A percentile compares a stretch with the other conserved stretches of the same genome.
Evolutionary conservation across 2,888 invertebrate genomes (phyloP).

Genomic region (Pantelozetes paolii): DNA sequence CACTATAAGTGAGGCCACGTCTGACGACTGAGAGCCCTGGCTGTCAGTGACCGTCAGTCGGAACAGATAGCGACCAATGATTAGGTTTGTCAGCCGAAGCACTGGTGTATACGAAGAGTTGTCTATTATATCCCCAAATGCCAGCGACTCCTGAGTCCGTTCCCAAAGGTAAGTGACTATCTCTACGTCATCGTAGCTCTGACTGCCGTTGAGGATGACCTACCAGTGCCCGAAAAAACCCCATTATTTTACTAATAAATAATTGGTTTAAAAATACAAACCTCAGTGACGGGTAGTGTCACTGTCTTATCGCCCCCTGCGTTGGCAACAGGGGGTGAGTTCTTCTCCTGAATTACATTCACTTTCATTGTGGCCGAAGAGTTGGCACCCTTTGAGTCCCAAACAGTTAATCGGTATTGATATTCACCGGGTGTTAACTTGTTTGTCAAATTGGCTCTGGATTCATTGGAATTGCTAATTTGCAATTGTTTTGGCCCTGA

Average conservation of each 20-base stretch:
- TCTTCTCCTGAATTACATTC: slow-evolving; percentile 80
- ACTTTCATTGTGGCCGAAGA: slow-evolving; percentile 68
- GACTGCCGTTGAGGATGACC: slow-evolving; percentile 74
- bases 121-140: slow-evolving; percentile 75
- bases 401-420: slow-evolving; percentile 70
- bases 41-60: slow-evolving; percentile 83
- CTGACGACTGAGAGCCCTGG: slow-evolving; percentile 75
- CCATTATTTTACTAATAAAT: too few species aligned
- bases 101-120: slow-evolving; percentile 71
- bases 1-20: slow-evolving; percentile 77
- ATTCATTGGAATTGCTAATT: slow-evolving; percentile 41
- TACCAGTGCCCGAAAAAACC: neutral
- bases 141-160: slow-evolving; percentile 66
- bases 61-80: slow-evolving; percentile 81
- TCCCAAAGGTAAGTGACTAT: slow-evolving; percentile 80
- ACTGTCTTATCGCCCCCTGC: slow-evolving; percentile 80
- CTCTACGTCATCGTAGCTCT: slow-evolving; percentile 78
- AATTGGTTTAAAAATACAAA: too few species aligned
- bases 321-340: slow-evolving; percentile 80
- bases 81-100: slow-evolving; percentile 75
- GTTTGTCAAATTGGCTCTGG: slow-evolving; percentile 42
- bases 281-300: slow-evolving; percentile 66
- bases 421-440: slow-evolving; percentile 66
- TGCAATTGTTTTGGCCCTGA: slow-evolving; percentile 57
- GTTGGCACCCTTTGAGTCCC: slow-evolving; percentile 77